Base-by-base conservation (phyloP, 2,113 vertebrate genomes). In the Syngnathoides biaculeatus region DNA sequence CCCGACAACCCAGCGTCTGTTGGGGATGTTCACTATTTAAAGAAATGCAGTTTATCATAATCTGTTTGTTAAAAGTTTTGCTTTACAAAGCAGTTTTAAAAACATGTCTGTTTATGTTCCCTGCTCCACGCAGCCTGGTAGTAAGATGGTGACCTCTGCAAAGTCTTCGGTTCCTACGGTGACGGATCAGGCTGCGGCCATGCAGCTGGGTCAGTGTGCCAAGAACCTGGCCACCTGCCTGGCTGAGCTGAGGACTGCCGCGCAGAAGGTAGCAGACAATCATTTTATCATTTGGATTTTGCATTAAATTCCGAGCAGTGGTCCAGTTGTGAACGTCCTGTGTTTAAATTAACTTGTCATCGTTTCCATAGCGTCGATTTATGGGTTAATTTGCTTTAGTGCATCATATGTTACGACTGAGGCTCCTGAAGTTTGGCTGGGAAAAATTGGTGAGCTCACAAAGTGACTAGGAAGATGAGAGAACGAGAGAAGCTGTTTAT, bases 221-320 rank as follows among this genome's bases (percentile, higher is more conserved):
- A 99, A 99, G 89, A 99, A 99, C 73, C 93, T 99, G 40, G 97
- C 96, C 22, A 98, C 96, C 83, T 95, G 96, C 82, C 83, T 99
- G 80, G 96, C 95, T 0, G 97, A 99, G 82, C 92, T 99, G 1
- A 87, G 97, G 45, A 98, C 95, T 0, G 94, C 96, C 30, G 94
- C 94, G 0, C 97, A 98, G 86, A 97, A 99, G 95, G 97, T 95
- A 72, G 50, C 64, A 66, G 52, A 65, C 73, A 48, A 30, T 7
- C 19, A 74, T 1, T 8, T 52, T 43, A 40, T 22, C 3, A 61
- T 42, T 22, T 61, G 59, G 11, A 13, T 42, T 20, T 40, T 22
- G 12, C 13, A 26, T 26, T 43, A 26, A 43, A 43, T 43, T 42
- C 12, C 14, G 12, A 43, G 22, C n/a, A 62, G 13, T 62, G 14